Conservation (phyloP, 2,888 invertebrate species). For the Epistrophella euchroma region DNA sequence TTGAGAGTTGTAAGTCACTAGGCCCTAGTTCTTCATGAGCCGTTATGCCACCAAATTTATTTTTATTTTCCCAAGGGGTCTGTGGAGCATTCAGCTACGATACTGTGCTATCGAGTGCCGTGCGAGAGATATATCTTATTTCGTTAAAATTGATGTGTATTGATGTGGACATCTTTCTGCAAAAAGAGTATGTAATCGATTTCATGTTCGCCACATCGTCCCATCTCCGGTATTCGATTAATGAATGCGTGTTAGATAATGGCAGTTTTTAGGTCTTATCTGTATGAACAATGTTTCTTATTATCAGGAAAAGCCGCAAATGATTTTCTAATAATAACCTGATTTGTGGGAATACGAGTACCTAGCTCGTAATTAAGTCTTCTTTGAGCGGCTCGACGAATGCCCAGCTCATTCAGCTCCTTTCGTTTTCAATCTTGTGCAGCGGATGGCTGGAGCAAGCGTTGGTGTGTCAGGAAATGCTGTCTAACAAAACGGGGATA, state of each 20-base stretch:
- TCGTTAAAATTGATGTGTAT: constrained; percentile 96
- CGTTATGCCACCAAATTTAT: no score
- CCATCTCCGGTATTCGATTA: constrained; percentile 92
- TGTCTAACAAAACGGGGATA: constrained; percentile 84
- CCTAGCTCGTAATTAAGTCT: constrained; percentile 96
- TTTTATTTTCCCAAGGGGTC: no score
- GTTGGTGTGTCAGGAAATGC: constrained; percentile 95
- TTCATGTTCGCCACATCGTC: constrained; percentile 98
- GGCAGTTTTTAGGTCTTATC: constrained; percentile 89
- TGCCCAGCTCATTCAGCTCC: constrained; percentile 90
- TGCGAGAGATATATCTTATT: constrained; percentile 91
- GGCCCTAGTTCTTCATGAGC: no score
- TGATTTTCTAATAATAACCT: constrained; percentile 75
- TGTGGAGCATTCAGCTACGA: constrained; percentile 87
- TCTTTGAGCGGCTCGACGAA: constrained; percentile 93
- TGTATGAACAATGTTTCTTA: constrained; percentile 77
- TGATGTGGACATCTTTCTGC: constrained; percentile 90
- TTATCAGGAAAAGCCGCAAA: background rate
- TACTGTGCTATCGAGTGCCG: constrained; percentile 86
- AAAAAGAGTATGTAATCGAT: constrained; percentile 97
- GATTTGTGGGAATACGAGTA: constrained; percentile 87
- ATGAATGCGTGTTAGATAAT: constrained; percentile 94
- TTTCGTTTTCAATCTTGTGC: constrained; percentile 88
- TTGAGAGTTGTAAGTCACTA: no score
- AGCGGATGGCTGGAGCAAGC: constrained; percentile 99